Percentiles rank a stretch among this genome's conserved stretches.
These are phyloP conservation scores for Pampusana beccarii DNA, from an alignment of 2,113 vertebrate species.

Conservation along the genomic window DNA sequence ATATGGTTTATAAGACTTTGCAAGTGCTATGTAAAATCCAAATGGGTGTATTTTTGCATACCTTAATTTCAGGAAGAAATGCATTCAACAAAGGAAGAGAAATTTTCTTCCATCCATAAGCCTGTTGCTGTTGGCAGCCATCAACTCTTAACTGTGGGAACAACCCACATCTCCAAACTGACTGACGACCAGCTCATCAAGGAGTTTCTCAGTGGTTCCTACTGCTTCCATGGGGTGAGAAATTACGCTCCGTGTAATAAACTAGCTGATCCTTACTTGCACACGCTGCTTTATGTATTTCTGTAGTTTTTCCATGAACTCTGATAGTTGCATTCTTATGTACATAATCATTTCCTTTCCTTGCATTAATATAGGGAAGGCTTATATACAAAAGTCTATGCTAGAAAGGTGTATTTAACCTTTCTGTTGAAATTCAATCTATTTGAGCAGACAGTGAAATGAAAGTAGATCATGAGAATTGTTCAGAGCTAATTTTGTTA, in stretches of 20 bases:
- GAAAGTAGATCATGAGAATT: neutral
- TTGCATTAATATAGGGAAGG: neutral
- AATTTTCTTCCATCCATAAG: conserved; percentile 91
- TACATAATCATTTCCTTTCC: neutral
- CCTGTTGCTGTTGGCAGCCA: conserved; percentile 90
- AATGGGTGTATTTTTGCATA: neutral
- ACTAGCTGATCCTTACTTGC: neutral
- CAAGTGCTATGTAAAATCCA: neutral
- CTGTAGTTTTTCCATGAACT: neutral
- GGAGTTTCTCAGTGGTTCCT: conserved; percentile 96
- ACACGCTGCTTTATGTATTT: neutral
- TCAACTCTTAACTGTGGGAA: conserved; percentile 88
- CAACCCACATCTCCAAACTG: conserved; percentile 96
- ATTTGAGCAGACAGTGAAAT: neutral
- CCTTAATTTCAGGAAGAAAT: conserved; percentile 81
- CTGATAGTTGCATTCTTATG: neutral
- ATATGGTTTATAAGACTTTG: neutral
- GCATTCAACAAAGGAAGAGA: conserved; percentile 83
- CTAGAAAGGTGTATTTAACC: neutral
- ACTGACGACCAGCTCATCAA: conserved; percentile 97
- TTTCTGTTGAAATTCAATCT: neutral
- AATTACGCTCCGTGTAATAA: neutral
- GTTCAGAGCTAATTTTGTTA: neutral
- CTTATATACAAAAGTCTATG: neutral
- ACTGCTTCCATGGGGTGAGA: conserved; percentile 97